These are phyloP conservation scores for Saguinus imperator DNA, from an alignment of 2,113 vertebrate genomes.

Conservation along the genomic window DNA sequence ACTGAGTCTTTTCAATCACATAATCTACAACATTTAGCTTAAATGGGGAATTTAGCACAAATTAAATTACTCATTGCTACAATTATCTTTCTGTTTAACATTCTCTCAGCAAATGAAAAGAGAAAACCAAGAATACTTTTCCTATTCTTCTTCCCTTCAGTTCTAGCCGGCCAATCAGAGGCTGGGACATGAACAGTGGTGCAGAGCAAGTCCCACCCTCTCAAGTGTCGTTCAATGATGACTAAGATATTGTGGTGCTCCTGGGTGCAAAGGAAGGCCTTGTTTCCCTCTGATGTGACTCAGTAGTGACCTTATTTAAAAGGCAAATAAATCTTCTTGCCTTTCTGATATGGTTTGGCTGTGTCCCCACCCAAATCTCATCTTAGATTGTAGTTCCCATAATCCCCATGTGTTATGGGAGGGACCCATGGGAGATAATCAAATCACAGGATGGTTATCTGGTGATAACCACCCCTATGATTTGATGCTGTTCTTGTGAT, in stretches of 20 bases:
- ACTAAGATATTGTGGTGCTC: neutral
- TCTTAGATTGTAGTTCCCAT: no score
- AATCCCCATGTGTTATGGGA: no score
- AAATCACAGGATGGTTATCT: no score
- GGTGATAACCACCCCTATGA: no score
- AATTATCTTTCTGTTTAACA: neutral
- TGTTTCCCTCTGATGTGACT: neutral
- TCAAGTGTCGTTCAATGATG: neutral
- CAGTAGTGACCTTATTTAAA: neutral
- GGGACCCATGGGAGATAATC: no score
- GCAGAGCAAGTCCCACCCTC: neutral
- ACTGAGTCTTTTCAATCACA: neutral
- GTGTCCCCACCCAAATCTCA: no score
- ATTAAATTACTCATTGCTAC: neutral
- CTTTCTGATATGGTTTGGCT: neutral
- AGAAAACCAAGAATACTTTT: neutral
- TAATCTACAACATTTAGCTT: neutral
- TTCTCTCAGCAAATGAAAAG: neutral
- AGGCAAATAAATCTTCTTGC: neutral
- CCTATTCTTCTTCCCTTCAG: neutral
- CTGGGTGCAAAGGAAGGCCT: neutral
- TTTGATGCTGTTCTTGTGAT: no score
- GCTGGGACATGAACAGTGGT: rapidly evolving
- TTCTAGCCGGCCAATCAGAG: rapidly evolving
- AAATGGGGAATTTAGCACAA: neutral